Evolutionary conservation across 2,888 invertebrate genomes (phyloP), one percentile per base, ranked within the genome.

Genomic region (Malthinus seriepunctatus): DNA sequence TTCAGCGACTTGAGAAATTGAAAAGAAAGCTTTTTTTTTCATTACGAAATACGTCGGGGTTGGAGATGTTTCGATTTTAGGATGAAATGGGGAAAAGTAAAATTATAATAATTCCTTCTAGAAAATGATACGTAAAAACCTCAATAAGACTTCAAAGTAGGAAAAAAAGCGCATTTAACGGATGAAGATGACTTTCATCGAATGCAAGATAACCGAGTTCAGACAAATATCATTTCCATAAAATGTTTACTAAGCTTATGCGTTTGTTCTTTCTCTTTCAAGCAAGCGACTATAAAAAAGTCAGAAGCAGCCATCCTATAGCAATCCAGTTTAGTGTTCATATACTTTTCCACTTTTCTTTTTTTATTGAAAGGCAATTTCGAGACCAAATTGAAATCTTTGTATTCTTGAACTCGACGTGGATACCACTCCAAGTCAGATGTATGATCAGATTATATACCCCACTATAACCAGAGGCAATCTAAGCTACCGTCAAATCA

Each of bases 301-400:
- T 61, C 57, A 57, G 57, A 42, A 54, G 56, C 61, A 61, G 56
- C 50, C 56, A 61, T 57, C 57, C 57, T 56, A 59, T 60, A 57
- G 58, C 74, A 72, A 73, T 75, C 73, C 73, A 72, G 73, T 76
- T 76, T 74, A 74, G 75, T 76, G 76, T 76, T 75, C 76, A 74
- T 75, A 75, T 74, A 74, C 72, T 76, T 75, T 75, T 74, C 74
- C 73, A 69, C 73, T 74, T 74, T 75, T 75, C 71, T 64, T 72
- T 73, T 23, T 75, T 75, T 74, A 76, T 75, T 74, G 76, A 76
- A 76, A 78, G 77, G 76, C 77, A 78, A 78, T 78, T 76, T 76
- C 77, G 71, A 70, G 73, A 69, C 76, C 74, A 78, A 78, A 78
- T 78, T 77, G 77, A 78, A 78, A 77, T 78, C 77, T 78, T 78